Percentiles rank a stretch among this genome's conserved stretches.
These are phyloP conservation scores for Saturnia pavonia DNA, from an alignment of 2,888 invertebrate species.

Conservation along the genomic window DNA sequence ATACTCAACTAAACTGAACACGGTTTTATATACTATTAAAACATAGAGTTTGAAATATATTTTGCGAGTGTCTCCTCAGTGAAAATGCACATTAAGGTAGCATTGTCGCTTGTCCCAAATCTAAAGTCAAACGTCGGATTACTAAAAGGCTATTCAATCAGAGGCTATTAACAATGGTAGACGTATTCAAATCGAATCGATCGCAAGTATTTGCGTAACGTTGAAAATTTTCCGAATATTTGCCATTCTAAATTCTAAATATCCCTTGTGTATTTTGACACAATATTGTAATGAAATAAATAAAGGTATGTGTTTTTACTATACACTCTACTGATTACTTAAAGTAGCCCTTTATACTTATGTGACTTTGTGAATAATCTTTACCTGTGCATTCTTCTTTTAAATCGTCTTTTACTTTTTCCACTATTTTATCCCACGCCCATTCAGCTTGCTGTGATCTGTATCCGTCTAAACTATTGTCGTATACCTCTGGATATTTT, in stretches of 20 bases:
- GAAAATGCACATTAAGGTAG: not conserved
- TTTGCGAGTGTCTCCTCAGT: not conserved
- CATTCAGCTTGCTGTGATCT: conserved; percentile 41
- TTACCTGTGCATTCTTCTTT: conserved; percentile 47
- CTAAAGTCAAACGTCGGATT: not conserved
- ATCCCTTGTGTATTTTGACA: not conserved
- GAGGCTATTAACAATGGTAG: not conserved
- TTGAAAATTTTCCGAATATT: not conserved
- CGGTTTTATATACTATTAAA: not conserved
- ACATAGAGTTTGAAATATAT: not conserved
- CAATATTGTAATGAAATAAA: not conserved
- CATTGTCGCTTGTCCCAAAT: not conserved
- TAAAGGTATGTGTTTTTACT: not conserved
- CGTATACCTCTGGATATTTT: conserved; percentile 71
- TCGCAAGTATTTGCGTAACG: not conserved
- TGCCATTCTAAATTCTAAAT: not conserved
- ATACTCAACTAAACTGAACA: not conserved
- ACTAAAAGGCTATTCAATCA: not conserved
- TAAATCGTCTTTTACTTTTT: conserved; percentile 39
- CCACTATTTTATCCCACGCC: conserved; percentile 42
- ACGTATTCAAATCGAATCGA: not conserved
- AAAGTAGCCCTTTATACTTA: not conserved
- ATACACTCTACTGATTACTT: not conserved
- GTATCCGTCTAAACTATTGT: conserved; percentile 69
- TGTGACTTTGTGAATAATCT: not conserved